Percentiles rank a stretch among this genome's conserved stretches.
These are phyloP conservation scores for Tetramorium simillimum DNA, from an alignment of 1,140 invertebrate genomes.

Conservation along the genomic window DNA sequence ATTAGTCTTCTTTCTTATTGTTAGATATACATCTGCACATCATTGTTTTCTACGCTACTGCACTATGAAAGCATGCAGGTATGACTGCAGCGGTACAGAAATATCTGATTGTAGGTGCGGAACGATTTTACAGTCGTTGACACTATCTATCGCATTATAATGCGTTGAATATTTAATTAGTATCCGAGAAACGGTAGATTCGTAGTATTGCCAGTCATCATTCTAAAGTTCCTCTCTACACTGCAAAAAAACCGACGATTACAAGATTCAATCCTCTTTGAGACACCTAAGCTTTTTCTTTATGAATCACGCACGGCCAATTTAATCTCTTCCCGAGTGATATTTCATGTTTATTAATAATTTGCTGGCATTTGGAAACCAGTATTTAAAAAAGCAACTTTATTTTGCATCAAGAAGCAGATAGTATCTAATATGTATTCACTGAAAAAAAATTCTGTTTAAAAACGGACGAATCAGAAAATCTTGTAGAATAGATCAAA, in stretches of 20 bases:
- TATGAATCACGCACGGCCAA: neutral
- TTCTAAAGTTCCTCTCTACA: neutral
- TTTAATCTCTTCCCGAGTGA: neutral
- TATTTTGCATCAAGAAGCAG: neutral
- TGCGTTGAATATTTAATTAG: slow-evolving; percentile 73
- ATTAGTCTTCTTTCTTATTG: neutral
- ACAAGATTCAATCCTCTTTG: neutral
- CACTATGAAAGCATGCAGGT: neutral
- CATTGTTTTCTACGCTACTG: slow-evolving; percentile 21
- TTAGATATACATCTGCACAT: neutral
- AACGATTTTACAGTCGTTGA: slow-evolving; percentile 66
- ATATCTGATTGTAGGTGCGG: slow-evolving; percentile 67
- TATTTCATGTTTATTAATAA: neutral
- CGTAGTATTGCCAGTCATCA: slow-evolving; percentile 36
- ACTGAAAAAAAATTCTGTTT: too few relatives aligned
- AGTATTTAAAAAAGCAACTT: neutral
- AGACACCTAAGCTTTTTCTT: neutral
- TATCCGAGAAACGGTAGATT: slow-evolving; percentile 72
- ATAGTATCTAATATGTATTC: neutral
- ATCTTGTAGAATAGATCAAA: too few relatives aligned
- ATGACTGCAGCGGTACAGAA: slow-evolving; percentile 65
- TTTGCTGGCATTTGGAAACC: neutral
- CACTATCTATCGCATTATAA: slow-evolving; percentile 66
- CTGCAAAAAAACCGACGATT: neutral
- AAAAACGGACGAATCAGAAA: too few relatives aligned